Evolutionary conservation across 1,140 invertebrate species (phyloP).

Genomic region (Cotesia chilonis): DNA sequence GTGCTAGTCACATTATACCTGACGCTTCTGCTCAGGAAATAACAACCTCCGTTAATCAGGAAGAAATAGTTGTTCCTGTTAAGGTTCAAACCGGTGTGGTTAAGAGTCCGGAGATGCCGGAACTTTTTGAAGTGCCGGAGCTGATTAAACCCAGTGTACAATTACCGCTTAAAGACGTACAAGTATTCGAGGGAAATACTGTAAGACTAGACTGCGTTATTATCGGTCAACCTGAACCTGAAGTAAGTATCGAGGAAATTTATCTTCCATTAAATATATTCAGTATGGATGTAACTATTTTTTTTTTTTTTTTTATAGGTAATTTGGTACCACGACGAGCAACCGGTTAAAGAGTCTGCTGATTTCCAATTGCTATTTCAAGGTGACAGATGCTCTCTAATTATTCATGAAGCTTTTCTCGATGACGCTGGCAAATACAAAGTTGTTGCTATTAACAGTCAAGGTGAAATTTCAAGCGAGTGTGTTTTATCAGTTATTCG

Average conservation of each 20-base stretch:
- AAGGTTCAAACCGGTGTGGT: constrained; percentile 19
- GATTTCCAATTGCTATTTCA: constrained; percentile 84
- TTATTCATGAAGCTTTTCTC: constrained; percentile 77
- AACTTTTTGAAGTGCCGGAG: constrained; percentile 8
- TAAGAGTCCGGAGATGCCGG: constrained; percentile 15
- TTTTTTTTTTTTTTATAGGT: constrained; percentile 63
- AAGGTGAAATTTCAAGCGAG: constrained; percentile 79
- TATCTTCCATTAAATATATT: constrained; percentile 11
- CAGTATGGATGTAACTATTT: not conserved
- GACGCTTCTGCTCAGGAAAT: constrained; percentile 74
- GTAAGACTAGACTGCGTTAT: constrained; percentile 83
- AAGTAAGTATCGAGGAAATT: constrained; percentile 63
- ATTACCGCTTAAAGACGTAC: constrained; percentile 74
- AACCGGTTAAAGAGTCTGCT: constrained; percentile 84
- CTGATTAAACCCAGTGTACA: constrained; percentile 78
- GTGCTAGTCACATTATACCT: constrained; percentile 72
- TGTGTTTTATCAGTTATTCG: constrained; percentile 72
- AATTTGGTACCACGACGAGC: constrained; percentile 86
- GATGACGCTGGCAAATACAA: constrained; percentile 83
- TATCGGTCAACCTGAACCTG: constrained; percentile 84
- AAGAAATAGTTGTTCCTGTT: constrained; percentile 19
- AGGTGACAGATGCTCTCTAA: constrained; percentile 81
- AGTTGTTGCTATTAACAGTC: constrained; percentile 83
- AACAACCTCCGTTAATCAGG: not conserved
- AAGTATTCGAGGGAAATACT: constrained; percentile 75